These are phyloP conservation scores for Aphrophora alni DNA, from an alignment of 2,888 invertebrate species.

Conservation along the genomic window DNA sequence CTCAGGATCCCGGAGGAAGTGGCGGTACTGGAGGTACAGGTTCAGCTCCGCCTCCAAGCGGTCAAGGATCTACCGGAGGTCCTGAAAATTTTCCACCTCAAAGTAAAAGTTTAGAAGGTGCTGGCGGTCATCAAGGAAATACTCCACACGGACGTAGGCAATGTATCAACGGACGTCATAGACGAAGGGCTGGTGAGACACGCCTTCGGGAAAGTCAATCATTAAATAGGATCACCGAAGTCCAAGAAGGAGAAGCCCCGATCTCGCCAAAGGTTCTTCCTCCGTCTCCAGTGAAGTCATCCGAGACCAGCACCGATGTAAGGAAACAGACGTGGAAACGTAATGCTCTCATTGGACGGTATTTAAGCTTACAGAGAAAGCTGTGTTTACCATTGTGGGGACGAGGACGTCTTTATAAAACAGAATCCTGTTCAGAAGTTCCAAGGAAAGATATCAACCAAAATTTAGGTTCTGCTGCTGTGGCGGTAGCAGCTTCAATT, in stretches of 20 bases:
- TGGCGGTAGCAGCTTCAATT: slow-evolving; percentile 55
- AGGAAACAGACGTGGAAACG: slow-evolving; percentile 57
- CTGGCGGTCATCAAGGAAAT: slow-evolving; percentile 52
- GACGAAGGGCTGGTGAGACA: slow-evolving; percentile 67
- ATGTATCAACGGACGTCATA: slow-evolving; percentile 59
- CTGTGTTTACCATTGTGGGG: slow-evolving; percentile 68
- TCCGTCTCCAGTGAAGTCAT: slow-evolving; percentile 17
- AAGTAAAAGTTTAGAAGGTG: slow-evolving; percentile 49
- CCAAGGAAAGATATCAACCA: slow-evolving; percentile 61
- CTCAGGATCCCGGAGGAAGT: slow-evolving; percentile 69
- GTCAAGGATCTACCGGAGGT: slow-evolving; percentile 37
- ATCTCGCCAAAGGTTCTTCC: slow-evolving; percentile 29
- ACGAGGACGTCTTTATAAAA: slow-evolving; percentile 64
- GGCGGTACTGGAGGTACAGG: slow-evolving; percentile 47
- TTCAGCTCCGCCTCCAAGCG: slow-evolving; percentile 41
- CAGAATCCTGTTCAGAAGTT: slow-evolving; percentile 63
- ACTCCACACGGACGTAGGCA: slow-evolving; percentile 51
- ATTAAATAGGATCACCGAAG: slow-evolving; percentile 84
- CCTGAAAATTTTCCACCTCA: slow-evolving; percentile 26
- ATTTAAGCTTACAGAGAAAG: slow-evolving; percentile 72
- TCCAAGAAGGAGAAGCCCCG: slow-evolving; percentile 70
- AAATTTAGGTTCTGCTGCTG: slow-evolving; percentile 55
- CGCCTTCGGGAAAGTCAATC: slow-evolving; percentile 82
- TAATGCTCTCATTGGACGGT: slow-evolving; percentile 68
- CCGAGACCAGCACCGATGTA: slow-evolving; percentile 31